Conservation (phyloP, 2,113 vertebrate genomes). For the Ahaetulla prasina region DNA sequence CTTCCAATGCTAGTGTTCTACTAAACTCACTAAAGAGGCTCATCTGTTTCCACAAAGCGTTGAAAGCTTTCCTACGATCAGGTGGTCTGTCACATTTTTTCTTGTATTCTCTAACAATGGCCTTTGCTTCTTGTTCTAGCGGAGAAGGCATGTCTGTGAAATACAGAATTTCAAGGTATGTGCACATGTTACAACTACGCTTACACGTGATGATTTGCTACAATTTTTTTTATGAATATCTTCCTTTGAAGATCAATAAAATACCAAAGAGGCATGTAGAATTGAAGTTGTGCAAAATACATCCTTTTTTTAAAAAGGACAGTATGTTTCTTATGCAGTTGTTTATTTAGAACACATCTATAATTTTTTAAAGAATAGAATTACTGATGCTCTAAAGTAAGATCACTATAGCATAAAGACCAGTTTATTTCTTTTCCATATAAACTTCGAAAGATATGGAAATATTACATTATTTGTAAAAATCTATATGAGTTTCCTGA, state of each 20-base stretch:
- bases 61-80: constrained; percentile 2
- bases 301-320: not conserved
- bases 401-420: rapidly evolving
- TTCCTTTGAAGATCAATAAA: not conserved
- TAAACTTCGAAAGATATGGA: not conserved
- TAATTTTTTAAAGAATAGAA: not conserved
- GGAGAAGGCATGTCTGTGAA: not conserved
- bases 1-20: constrained; percentile 4
- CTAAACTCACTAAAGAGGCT: constrained; percentile 36
- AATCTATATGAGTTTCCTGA: not conserved
- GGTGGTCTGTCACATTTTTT: not conserved
- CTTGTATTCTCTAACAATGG: constrained; percentile 5
- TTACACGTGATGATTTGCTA: not conserved
- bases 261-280: not conserved
- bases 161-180: not conserved
- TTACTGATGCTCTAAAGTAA: rapidly evolving
- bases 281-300: not conserved
- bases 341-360: not conserved
- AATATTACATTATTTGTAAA: not conserved
- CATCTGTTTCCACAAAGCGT: not conserved
- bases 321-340: rapidly evolving
- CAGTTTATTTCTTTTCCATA: not conserved
- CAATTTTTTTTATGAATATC: not conserved
- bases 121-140: not conserved
- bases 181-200: not conserved